Evolutionary conservation across 2,113 vertebrate species (phyloP).

Genomic region (Rhombomys opimus): DNA sequence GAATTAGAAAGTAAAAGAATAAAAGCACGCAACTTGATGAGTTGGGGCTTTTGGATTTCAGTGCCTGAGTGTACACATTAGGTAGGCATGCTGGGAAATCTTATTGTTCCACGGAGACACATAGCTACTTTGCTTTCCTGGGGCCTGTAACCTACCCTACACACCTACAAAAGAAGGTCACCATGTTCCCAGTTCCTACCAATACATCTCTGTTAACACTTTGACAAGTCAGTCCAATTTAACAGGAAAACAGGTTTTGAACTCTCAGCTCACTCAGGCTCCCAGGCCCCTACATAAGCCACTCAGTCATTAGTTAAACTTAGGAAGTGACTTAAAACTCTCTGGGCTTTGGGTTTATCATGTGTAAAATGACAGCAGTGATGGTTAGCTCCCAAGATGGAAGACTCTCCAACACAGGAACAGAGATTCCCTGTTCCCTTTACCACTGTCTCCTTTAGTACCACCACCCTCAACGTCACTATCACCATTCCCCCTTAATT

Average conservation of each 20-base stretch:
- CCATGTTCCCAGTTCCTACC: too few relatives aligned
- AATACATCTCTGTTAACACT: background rate
- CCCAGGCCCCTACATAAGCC: background rate
- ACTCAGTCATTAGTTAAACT: background rate
- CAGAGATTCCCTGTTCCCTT: too few relatives aligned
- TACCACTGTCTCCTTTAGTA: background rate
- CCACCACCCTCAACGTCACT: background rate
- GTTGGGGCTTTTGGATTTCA: too few relatives aligned
- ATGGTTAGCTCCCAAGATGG: background rate
- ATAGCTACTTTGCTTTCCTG: too few relatives aligned
- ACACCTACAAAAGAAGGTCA: too few relatives aligned
- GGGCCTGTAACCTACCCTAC: too few relatives aligned
- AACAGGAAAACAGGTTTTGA: constrained; percentile 7
- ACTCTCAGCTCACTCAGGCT: background rate
- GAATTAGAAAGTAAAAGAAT: too few relatives aligned
- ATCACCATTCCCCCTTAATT: too few relatives aligned
- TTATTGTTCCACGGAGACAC: too few relatives aligned
- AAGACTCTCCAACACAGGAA: background rate
- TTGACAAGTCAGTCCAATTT: background rate
- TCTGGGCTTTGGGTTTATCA: background rate
- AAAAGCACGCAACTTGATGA: too few relatives aligned
- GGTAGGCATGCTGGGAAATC: too few relatives aligned
- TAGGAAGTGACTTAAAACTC: background rate
- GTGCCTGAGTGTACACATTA: too few relatives aligned
- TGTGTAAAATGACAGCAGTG: background rate